Evolutionary conservation across 2,888 invertebrate species (phyloP).

Genomic region (Camponotus fellah): DNA sequence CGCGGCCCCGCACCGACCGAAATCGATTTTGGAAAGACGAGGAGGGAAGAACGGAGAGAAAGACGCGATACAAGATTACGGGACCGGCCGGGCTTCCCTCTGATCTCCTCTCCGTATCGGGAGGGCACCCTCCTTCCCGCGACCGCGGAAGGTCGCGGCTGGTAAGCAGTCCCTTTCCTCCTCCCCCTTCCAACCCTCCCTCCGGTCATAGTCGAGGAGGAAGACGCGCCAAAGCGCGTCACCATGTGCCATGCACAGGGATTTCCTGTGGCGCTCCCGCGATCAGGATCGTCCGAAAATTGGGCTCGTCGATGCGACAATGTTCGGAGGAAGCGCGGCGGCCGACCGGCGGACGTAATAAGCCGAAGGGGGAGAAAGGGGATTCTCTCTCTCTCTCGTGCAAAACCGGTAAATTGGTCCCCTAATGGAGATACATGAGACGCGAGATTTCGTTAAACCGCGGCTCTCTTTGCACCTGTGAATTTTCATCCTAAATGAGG

Average conservation of each 20-base stretch:
- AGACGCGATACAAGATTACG: slow-evolving; percentile 77
- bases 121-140: slow-evolving; percentile 57
- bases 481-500: background rate
- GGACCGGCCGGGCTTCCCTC: slow-evolving; percentile 68
- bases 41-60: slow-evolving; percentile 69
- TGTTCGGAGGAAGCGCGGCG: background rate
- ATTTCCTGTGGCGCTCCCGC: background rate
- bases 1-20: slow-evolving; percentile 82
- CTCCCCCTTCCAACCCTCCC: too few species aligned
- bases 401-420: slow-evolving; percentile 21
- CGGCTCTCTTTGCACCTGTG: background rate
- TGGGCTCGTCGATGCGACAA: slow-evolving; percentile 6
- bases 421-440: slow-evolving; percentile 22
- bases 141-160: slow-evolving; percentile 56
- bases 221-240: slow-evolving; percentile 38
- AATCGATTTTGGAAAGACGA: slow-evolving; percentile 84
- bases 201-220: background rate
- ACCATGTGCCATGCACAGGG: slow-evolving; percentile 37
- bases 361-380: slow-evolving; percentile 17
- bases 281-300: background rate
- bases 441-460: slow-evolving; percentile 6
- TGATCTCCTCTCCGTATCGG: slow-evolving; percentile 66
- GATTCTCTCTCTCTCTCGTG: too few species aligned
- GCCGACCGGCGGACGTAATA: background rate
- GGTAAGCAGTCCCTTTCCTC: slow-evolving; percentile 25